Evolutionary conservation across 2,888 invertebrate species (phyloP).

Genomic region (Glomeris marginata): DNA sequence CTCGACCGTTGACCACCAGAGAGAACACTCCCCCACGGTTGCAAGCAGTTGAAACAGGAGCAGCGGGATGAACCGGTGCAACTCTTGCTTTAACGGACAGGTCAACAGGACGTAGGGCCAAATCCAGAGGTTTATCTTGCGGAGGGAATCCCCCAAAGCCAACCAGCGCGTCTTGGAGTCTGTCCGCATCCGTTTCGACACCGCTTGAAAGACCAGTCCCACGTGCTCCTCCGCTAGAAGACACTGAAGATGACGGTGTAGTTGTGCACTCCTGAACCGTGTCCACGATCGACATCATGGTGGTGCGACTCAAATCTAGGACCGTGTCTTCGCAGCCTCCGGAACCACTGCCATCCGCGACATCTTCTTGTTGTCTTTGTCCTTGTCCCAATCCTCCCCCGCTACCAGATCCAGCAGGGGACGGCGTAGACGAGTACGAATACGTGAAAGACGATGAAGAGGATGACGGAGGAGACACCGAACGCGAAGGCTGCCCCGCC

Average conservation of each 20-base stretch:
- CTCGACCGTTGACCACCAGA: conserved; percentile 4
- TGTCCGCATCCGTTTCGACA: no score
- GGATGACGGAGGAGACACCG: conserved; percentile 5
- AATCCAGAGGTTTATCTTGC: conserved; percentile 21
- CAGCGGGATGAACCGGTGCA: not conserved
- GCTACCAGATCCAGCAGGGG: not conserved
- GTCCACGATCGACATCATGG: no score
- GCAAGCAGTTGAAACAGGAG: not conserved
- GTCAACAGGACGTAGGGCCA: conserved; percentile 51
- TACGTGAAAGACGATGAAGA: conserved; percentile 16
- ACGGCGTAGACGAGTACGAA: conserved; percentile 11
- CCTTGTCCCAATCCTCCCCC: not conserved
- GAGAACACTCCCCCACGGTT: not conserved
- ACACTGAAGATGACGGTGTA: not conserved
- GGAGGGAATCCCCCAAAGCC: conserved; percentile 11
- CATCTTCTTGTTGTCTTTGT: conserved; percentile 14
- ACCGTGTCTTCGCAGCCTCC: not conserved
- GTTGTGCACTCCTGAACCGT: not conserved
- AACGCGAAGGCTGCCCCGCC: not conserved
- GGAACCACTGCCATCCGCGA: not conserved
- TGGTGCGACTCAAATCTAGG: not conserved
- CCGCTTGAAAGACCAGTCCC: no score
- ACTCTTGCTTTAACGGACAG: conserved; percentile 54
- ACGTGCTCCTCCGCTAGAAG: not conserved
- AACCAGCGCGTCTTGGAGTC: conserved; percentile 15